Percentiles rank a stretch among this genome's conserved stretches.
phyloP scores from a whole-genome alignment of 2,113 vertebrate species.

The Podarcis cretensis region DNA sequence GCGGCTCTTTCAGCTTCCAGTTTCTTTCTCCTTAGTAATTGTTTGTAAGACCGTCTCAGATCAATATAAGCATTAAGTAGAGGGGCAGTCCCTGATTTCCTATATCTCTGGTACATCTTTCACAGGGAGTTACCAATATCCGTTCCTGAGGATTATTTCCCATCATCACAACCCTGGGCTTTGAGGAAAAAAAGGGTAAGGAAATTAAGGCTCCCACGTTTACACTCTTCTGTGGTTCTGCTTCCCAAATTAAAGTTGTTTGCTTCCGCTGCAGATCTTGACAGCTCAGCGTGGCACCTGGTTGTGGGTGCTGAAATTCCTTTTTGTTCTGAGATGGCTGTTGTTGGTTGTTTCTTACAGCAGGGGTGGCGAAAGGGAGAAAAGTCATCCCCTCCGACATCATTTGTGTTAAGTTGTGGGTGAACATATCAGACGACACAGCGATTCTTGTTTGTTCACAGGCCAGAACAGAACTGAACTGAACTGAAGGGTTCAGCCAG shows the following conservation, averaged over 20 bases:
- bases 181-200: fast-evolving
- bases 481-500: too few species aligned
- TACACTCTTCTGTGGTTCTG: background rate
- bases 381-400: background rate
- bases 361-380: background rate
- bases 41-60: too few species aligned
- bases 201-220: background rate
- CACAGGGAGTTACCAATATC: background rate
- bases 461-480: too few species aligned
- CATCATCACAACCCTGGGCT: fast-evolving
- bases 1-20: too few species aligned
- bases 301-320: background rate
- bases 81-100: too few species aligned
- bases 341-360: fast-evolving
- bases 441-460: too few species aligned
- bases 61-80: too few species aligned
- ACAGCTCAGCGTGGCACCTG: conserved; percentile 53
- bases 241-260: background rate
- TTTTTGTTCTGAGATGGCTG: conserved; percentile 43
- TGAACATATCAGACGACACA: too few species aligned
- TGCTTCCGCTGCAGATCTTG: conserved; percentile 22
- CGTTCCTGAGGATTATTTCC: background rate
- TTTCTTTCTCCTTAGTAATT: too few species aligned
- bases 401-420: background rate
- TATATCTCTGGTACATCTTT: too few species aligned